Evolutionary conservation across 2,888 invertebrate genomes (phyloP), one percentile per base, ranked within the genome.

Genomic region (Monopis laevigella): DNA sequence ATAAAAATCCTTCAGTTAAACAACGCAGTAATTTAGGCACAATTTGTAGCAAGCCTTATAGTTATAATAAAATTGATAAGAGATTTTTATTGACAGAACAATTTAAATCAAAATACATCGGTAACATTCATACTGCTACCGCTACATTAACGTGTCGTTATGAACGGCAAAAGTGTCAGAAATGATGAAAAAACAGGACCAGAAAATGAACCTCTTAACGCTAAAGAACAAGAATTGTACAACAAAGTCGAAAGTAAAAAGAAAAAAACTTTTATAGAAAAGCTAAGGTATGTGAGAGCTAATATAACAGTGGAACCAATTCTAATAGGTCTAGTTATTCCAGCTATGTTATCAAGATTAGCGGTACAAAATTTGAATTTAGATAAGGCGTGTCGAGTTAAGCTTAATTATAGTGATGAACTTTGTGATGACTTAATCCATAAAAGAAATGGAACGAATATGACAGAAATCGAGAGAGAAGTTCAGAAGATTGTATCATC

Each of bases 231-330:
- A 24, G n/a, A n/a, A n/a, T n/a, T n/a, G n/a, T n/a, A n/a, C n/a
- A 42, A 49, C 39, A 50, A 50, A 40, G 5, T 6, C 5, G 28
- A 48, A 26, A 47, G 51, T 29, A 45, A 49, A 24, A 50, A 70
- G 45, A 62, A 75, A 1, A 83, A 82, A 74, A 74, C 66, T 5
- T 68, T 83, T 45, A 56, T 60, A 10, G 72, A 84, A 50, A 86
- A 84, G 54, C 68, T 83, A 56, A 61, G 65, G 42, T 80, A 81
- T 48, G 52, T 88, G 30, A 75, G 74, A 34, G 12, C 28, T 19
- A 86, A 85, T 56, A 86, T 88, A 46, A 86, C 88, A 2, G 88
- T 89, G 1, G 89, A 89, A 53, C 89, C 89, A 0, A 86, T 89
- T 70, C 61, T 89, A 32, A 88, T 88, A 1, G 87, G 87, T 35